Percentiles rank a stretch among this genome's conserved stretches.
These are phyloP conservation scores for Aethina tumida DNA, from an alignment of 1,140 invertebrate species.

Conservation along the genomic window DNA sequence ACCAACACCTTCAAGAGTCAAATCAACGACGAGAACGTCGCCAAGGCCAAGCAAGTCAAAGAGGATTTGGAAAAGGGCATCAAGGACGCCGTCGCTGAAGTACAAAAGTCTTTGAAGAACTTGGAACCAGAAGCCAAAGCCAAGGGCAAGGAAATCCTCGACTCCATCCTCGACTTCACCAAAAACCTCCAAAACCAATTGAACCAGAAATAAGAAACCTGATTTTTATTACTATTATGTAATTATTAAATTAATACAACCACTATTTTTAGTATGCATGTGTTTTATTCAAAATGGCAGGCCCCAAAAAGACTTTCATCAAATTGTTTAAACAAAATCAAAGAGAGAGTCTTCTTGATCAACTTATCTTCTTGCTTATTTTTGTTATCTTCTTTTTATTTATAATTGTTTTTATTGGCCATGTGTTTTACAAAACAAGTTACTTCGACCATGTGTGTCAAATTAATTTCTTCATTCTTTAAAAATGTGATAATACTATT, in stretches of 20 bases:
- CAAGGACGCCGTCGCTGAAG: constrained; percentile 23
- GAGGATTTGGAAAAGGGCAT: constrained; percentile 23
- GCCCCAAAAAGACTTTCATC: too few species aligned
- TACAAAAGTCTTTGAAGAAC: constrained; percentile 22
- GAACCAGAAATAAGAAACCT: constrained; percentile 6
- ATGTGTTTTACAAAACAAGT: too few species aligned
- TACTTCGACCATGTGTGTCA: too few species aligned
- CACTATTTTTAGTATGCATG: background rate
- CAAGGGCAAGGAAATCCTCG: constrained; percentile 22
- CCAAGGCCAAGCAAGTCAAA: constrained; percentile 25
- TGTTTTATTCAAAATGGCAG: background rate
- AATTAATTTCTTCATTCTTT: too few species aligned
- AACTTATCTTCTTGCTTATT: background rate
- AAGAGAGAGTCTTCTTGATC: too few species aligned
- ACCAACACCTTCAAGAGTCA: constrained; percentile 17
- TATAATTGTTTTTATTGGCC: too few species aligned
- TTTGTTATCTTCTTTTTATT: too few species aligned
- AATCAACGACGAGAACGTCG: constrained; percentile 20
- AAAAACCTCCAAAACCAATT: constrained; percentile 20
- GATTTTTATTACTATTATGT: constrained; percentile 1
- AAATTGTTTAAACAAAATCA: too few species aligned
- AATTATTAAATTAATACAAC: background rate
- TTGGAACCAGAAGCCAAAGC: constrained; percentile 24
- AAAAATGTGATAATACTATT: too few species aligned
- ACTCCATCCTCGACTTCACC: constrained; percentile 20